These are phyloP conservation scores for Sphaerodactylus townsendi DNA, from an alignment of 2,113 vertebrate genomes.

Conservation along the genomic window DNA sequence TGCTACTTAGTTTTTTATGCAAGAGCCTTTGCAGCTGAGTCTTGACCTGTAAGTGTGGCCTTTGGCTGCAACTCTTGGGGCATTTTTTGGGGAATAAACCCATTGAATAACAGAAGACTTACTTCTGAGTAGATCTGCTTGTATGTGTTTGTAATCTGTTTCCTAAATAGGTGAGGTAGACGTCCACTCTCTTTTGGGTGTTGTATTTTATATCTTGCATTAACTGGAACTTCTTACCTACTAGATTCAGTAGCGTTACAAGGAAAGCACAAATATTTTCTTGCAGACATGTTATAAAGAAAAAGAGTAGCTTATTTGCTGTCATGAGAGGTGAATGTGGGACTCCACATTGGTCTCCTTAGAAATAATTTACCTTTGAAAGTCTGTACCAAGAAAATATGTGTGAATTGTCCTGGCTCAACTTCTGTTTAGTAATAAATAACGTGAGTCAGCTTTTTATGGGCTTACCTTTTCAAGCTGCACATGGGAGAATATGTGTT, in stretches of 20 bases:
- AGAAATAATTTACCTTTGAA: background rate
- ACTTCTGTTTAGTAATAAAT: background rate
- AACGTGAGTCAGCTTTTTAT: background rate
- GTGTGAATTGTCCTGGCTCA: background rate
- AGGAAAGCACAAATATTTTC: background rate
- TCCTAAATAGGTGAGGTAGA: background rate
- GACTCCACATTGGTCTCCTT: background rate
- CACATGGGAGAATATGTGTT: too few relatives aligned
- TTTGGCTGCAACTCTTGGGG: background rate
- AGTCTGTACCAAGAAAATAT: background rate
- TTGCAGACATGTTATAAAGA: background rate
- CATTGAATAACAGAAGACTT: too few relatives aligned
- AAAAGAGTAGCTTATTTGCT: background rate
- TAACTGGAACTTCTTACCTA: background rate
- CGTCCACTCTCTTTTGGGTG: background rate
- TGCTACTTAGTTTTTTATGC: conserved; percentile 11
- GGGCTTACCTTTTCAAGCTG: background rate
- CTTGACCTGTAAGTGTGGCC: background rate
- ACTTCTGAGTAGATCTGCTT: too few relatives aligned
- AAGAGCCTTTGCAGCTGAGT: conserved; percentile 4
- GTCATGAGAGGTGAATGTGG: background rate
- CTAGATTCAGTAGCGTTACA: background rate
- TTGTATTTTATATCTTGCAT: background rate
- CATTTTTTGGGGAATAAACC: too few relatives aligned
- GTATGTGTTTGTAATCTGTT: conserved; percentile 1